Evolutionary conservation across 1,140 invertebrate species (phyloP), one percentile per base, ranked within the genome.

Genomic region (Heterodera carotae): DNA sequence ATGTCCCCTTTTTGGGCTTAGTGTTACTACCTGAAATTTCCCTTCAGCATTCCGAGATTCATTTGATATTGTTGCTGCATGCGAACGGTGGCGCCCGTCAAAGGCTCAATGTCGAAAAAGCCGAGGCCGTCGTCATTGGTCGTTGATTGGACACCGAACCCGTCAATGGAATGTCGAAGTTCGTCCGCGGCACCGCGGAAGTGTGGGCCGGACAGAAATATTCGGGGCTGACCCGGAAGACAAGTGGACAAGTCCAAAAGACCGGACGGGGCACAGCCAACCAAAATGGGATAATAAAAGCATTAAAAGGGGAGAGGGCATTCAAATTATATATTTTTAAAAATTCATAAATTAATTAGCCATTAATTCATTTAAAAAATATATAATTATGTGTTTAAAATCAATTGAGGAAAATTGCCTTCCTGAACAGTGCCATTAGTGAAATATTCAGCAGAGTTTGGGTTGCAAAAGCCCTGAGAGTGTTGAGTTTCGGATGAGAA

Each of bases 151-250:
- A 64, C 73, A 43, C 31, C 67, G 22, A 87, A n/a, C 56, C 84
- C 84, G 31, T 75, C 79, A 34, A 85, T 60, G 12, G 78, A 71
- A 4, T 77, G 39, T 7, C 64, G 59, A 10, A 86, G 69, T 22
- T 76, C 83, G 22, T 73, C 69, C 27, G 80, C 76, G n/a, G 83
- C 80, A 48, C 77, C 74, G 25, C 71, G 78, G 69, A 87, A 86
- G 56, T 84, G 84, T 2, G 85, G 72, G 53, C 84, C 81, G 33
- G 81, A 82, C 31, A 86, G 69, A 76, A 84, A 87, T 70, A 86
- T 82, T 31, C 84, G 78, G 22, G 85, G 85, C 68, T 64, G 68
- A 15, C 82, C 84, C 2, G 84, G 78, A 33, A 84, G 74, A 67
- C 82, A 85, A 2, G 77, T 60, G 69, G 77, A 79, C 22, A 88